Percentiles rank a stretch among this genome's conserved stretches.
Evolutionary conservation across 2,888 invertebrate genomes (phyloP).

Genomic region (Entomobrya multifasciata): DNA sequence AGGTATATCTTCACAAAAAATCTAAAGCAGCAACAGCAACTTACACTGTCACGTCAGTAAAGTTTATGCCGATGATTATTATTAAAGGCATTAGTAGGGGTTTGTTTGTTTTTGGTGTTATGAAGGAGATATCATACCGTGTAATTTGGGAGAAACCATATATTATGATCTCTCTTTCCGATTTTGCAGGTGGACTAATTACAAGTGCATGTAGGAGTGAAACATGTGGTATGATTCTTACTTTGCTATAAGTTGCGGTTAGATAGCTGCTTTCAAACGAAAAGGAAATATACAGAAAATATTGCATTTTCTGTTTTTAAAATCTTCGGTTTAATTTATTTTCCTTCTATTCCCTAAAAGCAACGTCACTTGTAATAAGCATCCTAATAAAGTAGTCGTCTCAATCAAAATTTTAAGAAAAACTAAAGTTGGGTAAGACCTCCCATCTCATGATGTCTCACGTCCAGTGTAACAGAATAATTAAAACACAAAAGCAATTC

Average conservation of each 20-base stretch:
- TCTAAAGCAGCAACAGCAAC: too few relatives aligned
- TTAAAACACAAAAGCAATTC: constrained; percentile 48
- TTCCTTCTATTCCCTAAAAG: background rate
- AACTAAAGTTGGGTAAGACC: too few relatives aligned
- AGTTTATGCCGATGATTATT: background rate
- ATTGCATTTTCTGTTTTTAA: too few relatives aligned
- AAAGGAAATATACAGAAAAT: too few relatives aligned
- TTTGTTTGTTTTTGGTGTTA: constrained; percentile 57
- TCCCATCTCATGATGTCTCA: constrained; percentile 22
- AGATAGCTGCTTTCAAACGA: too few relatives aligned
- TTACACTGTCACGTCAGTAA: too few relatives aligned
- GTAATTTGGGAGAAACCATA: background rate
- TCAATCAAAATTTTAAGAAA: too few relatives aligned
- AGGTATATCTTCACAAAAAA: constrained; percentile 13
- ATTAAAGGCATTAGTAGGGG: constrained; percentile 1
- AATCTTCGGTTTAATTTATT: too few relatives aligned
- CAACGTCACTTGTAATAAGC: constrained; percentile 52
- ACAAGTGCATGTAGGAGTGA: background rate
- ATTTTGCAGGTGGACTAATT: constrained; percentile 41
- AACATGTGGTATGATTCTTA: too few relatives aligned
- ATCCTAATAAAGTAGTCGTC: constrained; percentile 47
- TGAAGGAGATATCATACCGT: constrained; percentile 10
- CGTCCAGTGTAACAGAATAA: constrained; percentile 35
- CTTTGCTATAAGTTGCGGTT: too few relatives aligned
- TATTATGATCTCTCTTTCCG: background rate